Conservation (phyloP, 2,797 vertebrate genomes). For the Paedocypris micromegethes region DNA sequence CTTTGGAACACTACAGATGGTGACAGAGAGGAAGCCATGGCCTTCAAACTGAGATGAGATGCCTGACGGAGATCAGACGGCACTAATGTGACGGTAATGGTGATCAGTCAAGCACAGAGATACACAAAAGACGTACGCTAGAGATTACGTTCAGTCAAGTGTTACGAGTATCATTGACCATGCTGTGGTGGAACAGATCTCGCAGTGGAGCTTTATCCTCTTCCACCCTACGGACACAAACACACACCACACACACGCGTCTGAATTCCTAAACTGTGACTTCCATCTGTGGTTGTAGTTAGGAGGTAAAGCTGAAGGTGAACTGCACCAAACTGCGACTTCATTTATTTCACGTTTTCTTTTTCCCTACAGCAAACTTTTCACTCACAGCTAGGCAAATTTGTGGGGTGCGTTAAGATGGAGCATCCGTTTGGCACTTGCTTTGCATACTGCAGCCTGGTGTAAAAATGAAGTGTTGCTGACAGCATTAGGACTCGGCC, state of each 20-base stretch:
- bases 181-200: slow-evolving; percentile 30
- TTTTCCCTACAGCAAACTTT: slow-evolving; percentile 12
- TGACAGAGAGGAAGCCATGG: slow-evolving; percentile 31
- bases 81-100: slow-evolving; percentile 25
- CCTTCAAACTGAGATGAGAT: slow-evolving; percentile 40
- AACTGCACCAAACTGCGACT: slow-evolving; percentile 16
- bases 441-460: slow-evolving; percentile 47
- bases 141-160: slow-evolving; percentile 34
- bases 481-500: slow-evolving; percentile 65
- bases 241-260: slow-evolving; percentile 9
- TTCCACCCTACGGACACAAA: slow-evolving; percentile 19
- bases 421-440: slow-evolving; percentile 44
- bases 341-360: slow-evolving; percentile 10
- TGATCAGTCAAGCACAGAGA: slow-evolving; percentile 34
- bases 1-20: slow-evolving; percentile 41
- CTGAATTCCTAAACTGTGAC: slow-evolving; percentile 29
- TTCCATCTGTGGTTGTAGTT: slow-evolving; percentile 31
- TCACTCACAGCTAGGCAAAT: background rate
- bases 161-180: slow-evolving; percentile 30
- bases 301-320: slow-evolving; percentile 31
- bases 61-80: slow-evolving; percentile 30
- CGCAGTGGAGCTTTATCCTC: slow-evolving; percentile 32
- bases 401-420: slow-evolving; percentile 5
- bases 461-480: slow-evolving; percentile 56
- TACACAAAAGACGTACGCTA: slow-evolving; percentile 34